Evolutionary conservation across 2,113 vertebrate species (phyloP), one percentile per base, ranked within the genome.

Genomic region (Callospermophilus lateralis): DNA sequence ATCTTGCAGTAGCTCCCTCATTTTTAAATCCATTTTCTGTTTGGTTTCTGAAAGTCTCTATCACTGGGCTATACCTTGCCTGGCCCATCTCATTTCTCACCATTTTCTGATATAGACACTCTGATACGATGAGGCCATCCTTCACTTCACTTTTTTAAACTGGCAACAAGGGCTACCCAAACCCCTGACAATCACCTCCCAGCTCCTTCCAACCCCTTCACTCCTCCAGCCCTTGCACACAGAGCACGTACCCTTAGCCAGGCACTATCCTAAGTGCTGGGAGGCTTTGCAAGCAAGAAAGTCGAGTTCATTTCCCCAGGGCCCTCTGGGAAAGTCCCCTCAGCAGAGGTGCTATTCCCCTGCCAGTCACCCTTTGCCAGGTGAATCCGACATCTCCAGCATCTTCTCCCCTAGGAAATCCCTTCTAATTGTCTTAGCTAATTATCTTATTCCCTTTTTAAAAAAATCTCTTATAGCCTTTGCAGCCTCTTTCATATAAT

Each of bases 21-120:
- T 51, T 80, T 65, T 85, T 84, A 1, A 74, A 95, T 37, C 7
- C 61, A 55, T 63, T 72, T 91, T 78, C 80, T 84, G 65, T 24
- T 67, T 76, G n/a, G 3, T 24, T 94, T 76, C 87, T n/a, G 16
- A 73, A 55, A 81, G 4, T 3, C 10, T 94, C 84, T 28, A 11
- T 76, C 84, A 53, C 19, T 3, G 10, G n/a, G 28, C 28, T 93
- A 8, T 1, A 26, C 45, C 53, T 61, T 77, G 28, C 1, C 42
- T 11, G 22, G 37, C 45, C 53, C 72, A 48, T 17, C 65, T 88
- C 70, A 65, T n/a, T 70, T 77, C 30, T 53, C 32, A 11, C 28
- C 65, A 37, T 81, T 73, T 74, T 55, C 73, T 78, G 22, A 24
- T 37, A 37, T 51, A 58, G 37, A 72, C 13, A 16, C 12, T 77